phyloP scores from a whole-genome alignment of 2,888 invertebrate species.

The Phorcus lineatus region DNA sequence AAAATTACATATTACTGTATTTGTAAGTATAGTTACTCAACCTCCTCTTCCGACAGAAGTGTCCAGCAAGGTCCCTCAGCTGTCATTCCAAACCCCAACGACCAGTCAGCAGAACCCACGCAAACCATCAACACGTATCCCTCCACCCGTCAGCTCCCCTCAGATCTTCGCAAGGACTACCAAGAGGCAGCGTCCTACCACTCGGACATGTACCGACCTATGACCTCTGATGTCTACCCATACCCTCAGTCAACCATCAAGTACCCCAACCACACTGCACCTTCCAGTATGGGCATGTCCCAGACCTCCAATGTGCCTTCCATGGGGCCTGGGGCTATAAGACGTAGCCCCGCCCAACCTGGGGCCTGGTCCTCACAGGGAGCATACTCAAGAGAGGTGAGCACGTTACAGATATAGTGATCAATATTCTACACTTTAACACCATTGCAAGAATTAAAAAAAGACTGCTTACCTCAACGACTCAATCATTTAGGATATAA shows the following conservation, averaged over 20 bases:
- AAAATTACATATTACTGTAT: background rate
- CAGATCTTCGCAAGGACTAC: slow-evolving; percentile 58
- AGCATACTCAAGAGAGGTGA: slow-evolving; percentile 59
- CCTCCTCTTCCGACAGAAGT: slow-evolving; percentile 46
- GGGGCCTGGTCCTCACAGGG: slow-evolving; percentile 61
- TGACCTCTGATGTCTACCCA: slow-evolving; percentile 52
- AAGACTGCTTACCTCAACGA: too few species aligned
- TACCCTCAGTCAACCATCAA: slow-evolving; percentile 59
- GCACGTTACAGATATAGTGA: background rate
- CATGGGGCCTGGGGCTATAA: slow-evolving; percentile 45
- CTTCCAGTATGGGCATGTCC: slow-evolving; percentile 53
- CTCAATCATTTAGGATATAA: too few species aligned
- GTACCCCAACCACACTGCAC: slow-evolving; percentile 60
- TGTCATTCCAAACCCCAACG: slow-evolving; percentile 47
- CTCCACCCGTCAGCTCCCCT: slow-evolving; percentile 49
- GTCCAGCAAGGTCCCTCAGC: slow-evolving; percentile 56
- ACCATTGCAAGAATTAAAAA: too few species aligned
- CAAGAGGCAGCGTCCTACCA: slow-evolving; percentile 42
- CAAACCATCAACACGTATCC: slow-evolving; percentile 56
- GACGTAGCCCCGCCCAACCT: slow-evolving; percentile 59
- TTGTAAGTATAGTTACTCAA: background rate
- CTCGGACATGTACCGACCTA: slow-evolving; percentile 42
- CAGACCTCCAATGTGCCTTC: slow-evolving; percentile 45
- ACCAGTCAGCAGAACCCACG: slow-evolving; percentile 56
- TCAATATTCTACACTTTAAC: too few species aligned